A percentile compares a stretch with the other conserved stretches of the same genome.
Conservation (phyloP, 30 jellyfish, hydroid and myxozoan genomes). For the Turritopsis rubra region DNA sequence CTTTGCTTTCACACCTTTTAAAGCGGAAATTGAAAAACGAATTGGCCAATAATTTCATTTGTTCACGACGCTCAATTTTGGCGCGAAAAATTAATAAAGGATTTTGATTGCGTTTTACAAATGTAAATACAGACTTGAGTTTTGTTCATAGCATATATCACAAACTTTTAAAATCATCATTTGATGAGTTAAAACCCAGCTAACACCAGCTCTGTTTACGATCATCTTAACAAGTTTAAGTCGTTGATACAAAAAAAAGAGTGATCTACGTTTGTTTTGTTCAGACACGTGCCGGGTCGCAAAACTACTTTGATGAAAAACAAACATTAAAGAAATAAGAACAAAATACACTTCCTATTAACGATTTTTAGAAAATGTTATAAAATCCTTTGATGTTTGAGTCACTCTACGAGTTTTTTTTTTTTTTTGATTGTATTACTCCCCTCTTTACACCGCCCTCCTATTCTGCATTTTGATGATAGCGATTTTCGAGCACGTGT, state of each 20-base stretch:
- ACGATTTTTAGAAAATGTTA: not conserved
- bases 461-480: not conserved
- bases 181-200: not conserved
- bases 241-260: not conserved
- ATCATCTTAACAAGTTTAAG: not conserved
- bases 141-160: not conserved
- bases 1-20: not conserved
- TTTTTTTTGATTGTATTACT: not conserved
- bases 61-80: not conserved
- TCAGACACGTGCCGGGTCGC: not conserved
- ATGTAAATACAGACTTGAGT: too few species aligned
- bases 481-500: not conserved
- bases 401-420: too few species aligned
- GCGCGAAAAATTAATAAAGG: not conserved
- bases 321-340: not conserved
- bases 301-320: not conserved
- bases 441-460: too few species aligned
- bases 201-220: not conserved
- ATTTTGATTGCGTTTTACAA: too few species aligned
- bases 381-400: not conserved
- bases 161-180: not conserved
- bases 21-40: not conserved
- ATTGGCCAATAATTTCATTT: not conserved
- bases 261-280: not conserved
- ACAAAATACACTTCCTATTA: not conserved